Conservation (phyloP, 2,113 vertebrate species). For the Spheniscus mendiculus region DNA sequence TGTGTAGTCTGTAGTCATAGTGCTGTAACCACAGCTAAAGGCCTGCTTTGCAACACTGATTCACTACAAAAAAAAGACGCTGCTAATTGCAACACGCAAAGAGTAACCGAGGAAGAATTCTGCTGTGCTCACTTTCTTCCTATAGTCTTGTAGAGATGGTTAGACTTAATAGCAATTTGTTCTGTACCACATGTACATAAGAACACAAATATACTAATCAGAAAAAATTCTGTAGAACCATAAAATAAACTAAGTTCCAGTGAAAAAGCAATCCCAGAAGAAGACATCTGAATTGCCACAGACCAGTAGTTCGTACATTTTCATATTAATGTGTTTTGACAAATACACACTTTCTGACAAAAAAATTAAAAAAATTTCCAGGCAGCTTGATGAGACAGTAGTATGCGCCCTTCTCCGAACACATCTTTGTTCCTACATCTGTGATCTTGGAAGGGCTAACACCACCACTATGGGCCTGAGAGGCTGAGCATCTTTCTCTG, state of each 20-base stretch:
- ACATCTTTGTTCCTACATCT: background rate
- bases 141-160: background rate
- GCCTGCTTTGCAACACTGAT: background rate
- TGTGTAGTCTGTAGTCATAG: background rate
- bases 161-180: background rate
- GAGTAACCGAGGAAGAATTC: background rate
- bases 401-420: background rate
- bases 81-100: background rate
- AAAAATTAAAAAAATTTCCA: background rate
- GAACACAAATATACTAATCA: background rate
- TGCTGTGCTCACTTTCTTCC: background rate
- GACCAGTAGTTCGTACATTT: background rate
- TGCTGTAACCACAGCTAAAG: background rate
- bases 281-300: background rate
- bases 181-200: background rate
- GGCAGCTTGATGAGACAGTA: background rate
- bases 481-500: background rate
- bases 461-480: too few species aligned
- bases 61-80: rapidly evolving
- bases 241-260: background rate
- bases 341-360: background rate
- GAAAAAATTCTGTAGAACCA: background rate
- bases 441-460: background rate
- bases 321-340: background rate
- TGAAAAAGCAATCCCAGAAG: background rate